Evolutionary conservation across 1,140 invertebrate species (phyloP), one percentile per base, ranked within the genome.

Genomic region (Amyelois transitella): DNA sequence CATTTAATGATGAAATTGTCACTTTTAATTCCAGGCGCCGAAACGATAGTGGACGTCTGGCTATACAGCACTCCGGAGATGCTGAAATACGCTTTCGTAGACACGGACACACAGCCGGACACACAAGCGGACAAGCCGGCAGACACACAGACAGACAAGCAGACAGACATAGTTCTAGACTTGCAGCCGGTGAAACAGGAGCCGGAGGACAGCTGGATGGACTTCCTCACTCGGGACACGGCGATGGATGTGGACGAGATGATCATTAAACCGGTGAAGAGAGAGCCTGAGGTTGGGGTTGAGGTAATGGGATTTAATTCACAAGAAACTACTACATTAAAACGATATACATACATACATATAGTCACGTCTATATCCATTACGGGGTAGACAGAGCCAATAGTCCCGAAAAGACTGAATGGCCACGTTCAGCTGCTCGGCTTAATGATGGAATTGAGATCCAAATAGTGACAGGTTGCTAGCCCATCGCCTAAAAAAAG

Each of bases 11-110:
- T n/a, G n/a, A n/a, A n/a, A n/a, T n/a, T n/a, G n/a, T n/a, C n/a
- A n/a, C n/a, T 43, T 43, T 48, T 38, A 17, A 44, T 86, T 89
- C 32, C 66, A 92, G 94, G 94, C 32, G 92, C 94, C 6, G 95
- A 97, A 88, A 96, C 94, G 6, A 81, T 93, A 18, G 89, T 93
- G 0, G 92, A 95, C 60, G 86, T 94, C 21, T 94, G 92, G 91
- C 75, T 95, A 6, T 90, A 91, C 59, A 83, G 89, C 17, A 86
- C 89, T 18, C 75, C 72, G 24, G 81, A 86, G 45, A 88, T 88
- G 86, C 45, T 86, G 8, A 51, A 82, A 62, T 81, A 69, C 17
- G 79, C 79, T 43, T 81, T 62, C 54, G 75, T 75, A 53, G 78
- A 76, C 1, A 70, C 77, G 0, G 14, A 49, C 0, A 50, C 66